Evolutionary conservation across 2,797 vertebrate genomes (phyloP).

Genomic region (Girardinus metallicus): DNA sequence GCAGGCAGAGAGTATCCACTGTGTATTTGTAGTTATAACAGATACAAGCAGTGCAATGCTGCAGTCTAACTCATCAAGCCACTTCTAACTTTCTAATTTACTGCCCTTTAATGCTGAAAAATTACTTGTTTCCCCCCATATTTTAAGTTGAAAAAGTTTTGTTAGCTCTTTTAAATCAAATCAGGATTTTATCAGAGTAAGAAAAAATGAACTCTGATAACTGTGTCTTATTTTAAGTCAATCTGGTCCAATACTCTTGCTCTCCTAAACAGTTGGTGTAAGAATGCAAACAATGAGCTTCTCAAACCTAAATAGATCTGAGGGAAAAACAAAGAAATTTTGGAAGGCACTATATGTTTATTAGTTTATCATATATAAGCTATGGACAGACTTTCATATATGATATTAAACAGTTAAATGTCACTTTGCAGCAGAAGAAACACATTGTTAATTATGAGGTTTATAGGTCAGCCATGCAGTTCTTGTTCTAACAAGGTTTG

Average conservation of each 20-base stretch:
- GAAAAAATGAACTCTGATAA: too few species aligned
- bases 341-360: background rate
- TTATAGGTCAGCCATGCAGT: conserved; percentile 36
- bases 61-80: background rate
- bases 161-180: background rate
- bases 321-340: background rate
- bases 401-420: conserved; percentile 24
- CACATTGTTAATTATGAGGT: conserved; percentile 40
- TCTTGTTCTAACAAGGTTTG: conserved; percentile 33
- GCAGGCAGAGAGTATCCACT: background rate
- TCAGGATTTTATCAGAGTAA: background rate
- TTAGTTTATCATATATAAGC: background rate
- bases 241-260: background rate
- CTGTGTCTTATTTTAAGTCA: background rate
- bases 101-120: background rate
- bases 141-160: background rate
- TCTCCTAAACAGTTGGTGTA: background rate
- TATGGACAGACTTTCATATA: background rate
- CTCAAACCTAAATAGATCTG: background rate
- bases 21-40: background rate
- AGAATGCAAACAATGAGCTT: background rate
- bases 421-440: conserved; percentile 11
- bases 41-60: background rate
- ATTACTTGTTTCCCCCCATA: background rate
- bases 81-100: background rate